Conservation (phyloP, 2,888 invertebrate genomes). For the Incurvaria masculella region DNA sequence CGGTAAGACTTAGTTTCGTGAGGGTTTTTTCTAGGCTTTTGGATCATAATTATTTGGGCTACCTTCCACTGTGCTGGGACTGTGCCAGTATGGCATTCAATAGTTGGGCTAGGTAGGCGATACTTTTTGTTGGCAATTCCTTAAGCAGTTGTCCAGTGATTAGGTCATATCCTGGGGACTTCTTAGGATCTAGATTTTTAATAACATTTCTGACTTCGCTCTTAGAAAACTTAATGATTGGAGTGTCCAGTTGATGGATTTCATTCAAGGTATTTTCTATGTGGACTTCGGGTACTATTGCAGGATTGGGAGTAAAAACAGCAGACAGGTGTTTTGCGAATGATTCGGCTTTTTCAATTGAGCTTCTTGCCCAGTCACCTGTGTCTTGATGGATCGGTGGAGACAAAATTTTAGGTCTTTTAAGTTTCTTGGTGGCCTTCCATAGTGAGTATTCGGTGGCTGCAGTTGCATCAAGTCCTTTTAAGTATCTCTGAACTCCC, state of each 20-base stretch:
- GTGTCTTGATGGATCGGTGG: neutral
- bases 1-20: conserved; percentile 14
- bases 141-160: conserved; percentile 10
- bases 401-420: neutral
- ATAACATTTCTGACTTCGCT: conserved; percentile 4
- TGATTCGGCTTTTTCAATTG: neutral
- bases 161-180: conserved; percentile 17
- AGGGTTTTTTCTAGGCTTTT: conserved; percentile 15
- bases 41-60: conserved; percentile 16
- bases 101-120: conserved; percentile 7
- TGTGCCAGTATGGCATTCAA: conserved; percentile 12
- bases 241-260: neutral
- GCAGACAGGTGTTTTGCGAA: too few relatives aligned
- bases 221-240: neutral
- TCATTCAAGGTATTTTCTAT: neutral
- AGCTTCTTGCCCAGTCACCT: neutral
- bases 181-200: conserved; percentile 8
- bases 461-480: neutral
- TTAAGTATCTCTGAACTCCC: neutral
- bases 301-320: neutral
- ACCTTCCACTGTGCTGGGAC: conserved; percentile 16
- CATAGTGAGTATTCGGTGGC: neutral
- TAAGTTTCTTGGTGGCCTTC: neutral
- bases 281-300: neutral
- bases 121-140: conserved; percentile 11